phyloP scores from a whole-genome alignment of 1,140 invertebrate genomes.

The Condylostylus longicornis region DNA sequence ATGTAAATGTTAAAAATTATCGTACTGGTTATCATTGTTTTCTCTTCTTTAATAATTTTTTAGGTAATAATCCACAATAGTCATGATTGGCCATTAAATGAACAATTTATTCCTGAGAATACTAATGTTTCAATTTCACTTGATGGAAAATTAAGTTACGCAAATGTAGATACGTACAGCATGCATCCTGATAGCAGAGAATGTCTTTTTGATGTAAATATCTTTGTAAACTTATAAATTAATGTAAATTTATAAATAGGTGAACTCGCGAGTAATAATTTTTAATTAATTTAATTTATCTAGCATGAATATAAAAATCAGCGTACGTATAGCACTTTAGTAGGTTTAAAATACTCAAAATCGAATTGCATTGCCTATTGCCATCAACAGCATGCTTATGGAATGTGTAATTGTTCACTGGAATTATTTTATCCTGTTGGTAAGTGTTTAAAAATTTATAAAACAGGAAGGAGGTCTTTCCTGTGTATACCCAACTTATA shows the following conservation, averaged over 20 bases:
- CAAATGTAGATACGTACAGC: constrained; percentile 21
- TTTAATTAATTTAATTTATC: no score
- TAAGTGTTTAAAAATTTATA: constrained; percentile 8
- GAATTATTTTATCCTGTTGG: constrained; percentile 29
- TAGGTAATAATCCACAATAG: constrained; percentile 20
- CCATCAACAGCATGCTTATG: constrained; percentile 26
- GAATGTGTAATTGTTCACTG: constrained; percentile 28
- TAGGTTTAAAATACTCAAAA: neutral
- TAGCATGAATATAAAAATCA: neutral
- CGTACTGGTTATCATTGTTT: no score
- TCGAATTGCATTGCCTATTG: constrained; percentile 27
- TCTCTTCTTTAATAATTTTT: neutral
- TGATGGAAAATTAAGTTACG: constrained; percentile 25
- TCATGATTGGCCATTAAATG: constrained; percentile 21
- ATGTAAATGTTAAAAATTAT: neutral
- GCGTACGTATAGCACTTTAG: neutral
- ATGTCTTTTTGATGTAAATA: constrained; percentile 25
- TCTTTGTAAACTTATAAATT: no score
- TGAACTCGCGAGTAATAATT: neutral
- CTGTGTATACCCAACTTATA: no score
- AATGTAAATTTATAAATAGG: neutral
- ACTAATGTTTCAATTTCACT: constrained; percentile 20
- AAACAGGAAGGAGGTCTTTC: no score
- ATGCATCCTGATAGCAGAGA: constrained; percentile 18
- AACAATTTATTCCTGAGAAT: constrained; percentile 16